Base-by-base conservation (phyloP, 2,113 vertebrate species). In the Phalacrocorax aristotelis region DNA sequence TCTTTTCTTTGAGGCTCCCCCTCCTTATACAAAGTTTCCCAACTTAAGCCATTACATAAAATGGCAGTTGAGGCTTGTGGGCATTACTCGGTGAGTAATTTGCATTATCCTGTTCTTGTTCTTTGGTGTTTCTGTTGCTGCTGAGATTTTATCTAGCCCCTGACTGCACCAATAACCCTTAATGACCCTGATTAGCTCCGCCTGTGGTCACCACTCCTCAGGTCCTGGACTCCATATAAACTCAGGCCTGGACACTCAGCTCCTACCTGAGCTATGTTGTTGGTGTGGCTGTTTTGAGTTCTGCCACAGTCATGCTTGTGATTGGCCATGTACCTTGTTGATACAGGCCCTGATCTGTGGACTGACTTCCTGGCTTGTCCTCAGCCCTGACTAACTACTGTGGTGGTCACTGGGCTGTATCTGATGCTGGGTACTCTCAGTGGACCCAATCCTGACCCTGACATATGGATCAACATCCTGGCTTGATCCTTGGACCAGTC, bases 261-360 rank as follows among this genome's bases (percentile, higher is more conserved):
- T 9, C 1, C 6, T 10, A 0, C 8, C 3, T 46, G 17, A 10
- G 13, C 21, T 27, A 5, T 2, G 9, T 1, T 64, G 14, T 3
- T 46, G 40, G n/a, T 11, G 11, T 11, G 30, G 3, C 27, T 22
- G 19, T 8, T 68, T n/a, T 6, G 57, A 30, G 62, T 2, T 68
- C 42, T 80, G n/a, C 38, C 6, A 14, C 10, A 42, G 64, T 22
- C 2, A 1, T 44, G 20, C 34, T 51, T 36, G 12, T 62, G 16
- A 7, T 32, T 81, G 58, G 61, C 18, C 13, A 4, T 6, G 27
- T 5, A 36, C 40, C 29, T 34, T 87, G 19, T 8, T 58, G 51
- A 55, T 20, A 23, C 1, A 40, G 49, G 18, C 14, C 38, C n/a
- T 76, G 71, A 55, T 11, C 32, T 13, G 19, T 0, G 10, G 25